phyloP scores from a whole-genome alignment of 2,888 invertebrate species.

The Acanthosoma haemorrhoidale region DNA sequence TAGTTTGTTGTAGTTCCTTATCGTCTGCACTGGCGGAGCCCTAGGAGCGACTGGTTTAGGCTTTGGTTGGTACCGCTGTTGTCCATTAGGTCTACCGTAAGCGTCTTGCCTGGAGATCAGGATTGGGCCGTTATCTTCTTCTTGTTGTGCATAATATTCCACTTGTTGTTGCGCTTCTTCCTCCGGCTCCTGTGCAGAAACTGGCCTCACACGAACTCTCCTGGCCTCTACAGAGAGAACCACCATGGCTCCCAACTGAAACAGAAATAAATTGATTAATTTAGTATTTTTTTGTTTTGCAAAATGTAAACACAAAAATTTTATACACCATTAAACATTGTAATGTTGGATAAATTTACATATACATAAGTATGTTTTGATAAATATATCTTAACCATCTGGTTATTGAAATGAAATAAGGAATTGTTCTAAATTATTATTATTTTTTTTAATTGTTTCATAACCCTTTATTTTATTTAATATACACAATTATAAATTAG shows the following conservation, averaged over 20 bases:
- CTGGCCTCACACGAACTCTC: conserved; percentile 51
- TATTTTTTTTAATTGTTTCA: no score
- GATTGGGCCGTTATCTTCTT: conserved; percentile 40
- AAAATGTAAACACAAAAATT: no score
- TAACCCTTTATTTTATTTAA: no score
- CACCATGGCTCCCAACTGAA: conserved; percentile 35
- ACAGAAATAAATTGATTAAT: no score
- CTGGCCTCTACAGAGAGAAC: conserved; percentile 46
- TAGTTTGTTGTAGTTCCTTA: conserved; percentile 74
- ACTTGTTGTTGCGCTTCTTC: conserved; percentile 46
- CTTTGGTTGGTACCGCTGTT: conserved; percentile 45
- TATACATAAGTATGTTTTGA: no score
- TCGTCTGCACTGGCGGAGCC: conserved; percentile 73
- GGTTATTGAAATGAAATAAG: no score
- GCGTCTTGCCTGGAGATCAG: conserved; percentile 43
- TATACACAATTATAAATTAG: no score
- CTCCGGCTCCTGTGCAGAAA: conserved; percentile 48
- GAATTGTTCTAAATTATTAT: no score
- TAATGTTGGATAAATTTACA: no score
- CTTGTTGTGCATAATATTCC: conserved; percentile 49
- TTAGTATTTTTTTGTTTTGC: no score
- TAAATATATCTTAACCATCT: no score
- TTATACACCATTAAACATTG: no score
- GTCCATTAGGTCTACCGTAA: conserved; percentile 42
- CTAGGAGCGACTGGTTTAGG: conserved; percentile 53